A percentile compares a stretch with the other conserved stretches of the same genome.
These are phyloP conservation scores for Sebastes kiyomatsui DNA, from an alignment of 2,797 vertebrate genomes.

Conservation along the genomic window DNA sequence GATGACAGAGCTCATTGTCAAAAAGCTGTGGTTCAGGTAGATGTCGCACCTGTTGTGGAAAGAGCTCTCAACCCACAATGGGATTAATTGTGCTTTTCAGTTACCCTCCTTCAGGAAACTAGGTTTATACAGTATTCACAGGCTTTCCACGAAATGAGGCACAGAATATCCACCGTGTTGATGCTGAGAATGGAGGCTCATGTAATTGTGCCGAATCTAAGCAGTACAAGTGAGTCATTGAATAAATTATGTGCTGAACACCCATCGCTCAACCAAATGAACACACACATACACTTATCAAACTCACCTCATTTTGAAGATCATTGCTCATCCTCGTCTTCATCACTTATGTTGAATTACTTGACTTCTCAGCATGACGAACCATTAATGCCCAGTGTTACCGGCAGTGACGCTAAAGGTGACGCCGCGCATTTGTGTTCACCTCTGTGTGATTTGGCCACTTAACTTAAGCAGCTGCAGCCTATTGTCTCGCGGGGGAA, in stretches of 20 bases:
- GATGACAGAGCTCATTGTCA: constrained; percentile 1
- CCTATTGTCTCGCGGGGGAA: constrained; percentile 18
- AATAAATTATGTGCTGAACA: constrained; percentile 57
- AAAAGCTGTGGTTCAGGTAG: constrained; percentile 9
- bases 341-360: constrained; percentile 30
- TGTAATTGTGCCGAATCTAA: constrained; percentile 41
- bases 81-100: constrained; percentile 7
- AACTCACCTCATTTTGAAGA: constrained; percentile 41
- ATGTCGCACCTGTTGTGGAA: constrained; percentile 27
- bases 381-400: constrained; percentile 40
- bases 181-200: constrained; percentile 27
- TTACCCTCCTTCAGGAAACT: constrained; percentile 4
- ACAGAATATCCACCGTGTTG: constrained; percentile 22
- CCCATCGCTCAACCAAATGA: constrained; percentile 47
- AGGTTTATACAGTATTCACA: constrained; percentile 22
- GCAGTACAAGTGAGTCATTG: constrained; percentile 60
- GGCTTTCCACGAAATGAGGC: constrained; percentile 34
- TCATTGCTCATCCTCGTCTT: constrained; percentile 39
- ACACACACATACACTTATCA: constrained; percentile 29
- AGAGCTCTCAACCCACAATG: constrained; percentile 29
- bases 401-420: constrained; percentile 15
- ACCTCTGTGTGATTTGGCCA: constrained; percentile 39
- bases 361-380: constrained; percentile 48
- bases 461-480: constrained; percentile 53
- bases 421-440: constrained; percentile 24